A percentile compares a stretch with the other conserved stretches of the same genome.
phyloP scores from a whole-genome alignment of 2,888 invertebrate species.

The Elaeidobius kamerunicus region DNA sequence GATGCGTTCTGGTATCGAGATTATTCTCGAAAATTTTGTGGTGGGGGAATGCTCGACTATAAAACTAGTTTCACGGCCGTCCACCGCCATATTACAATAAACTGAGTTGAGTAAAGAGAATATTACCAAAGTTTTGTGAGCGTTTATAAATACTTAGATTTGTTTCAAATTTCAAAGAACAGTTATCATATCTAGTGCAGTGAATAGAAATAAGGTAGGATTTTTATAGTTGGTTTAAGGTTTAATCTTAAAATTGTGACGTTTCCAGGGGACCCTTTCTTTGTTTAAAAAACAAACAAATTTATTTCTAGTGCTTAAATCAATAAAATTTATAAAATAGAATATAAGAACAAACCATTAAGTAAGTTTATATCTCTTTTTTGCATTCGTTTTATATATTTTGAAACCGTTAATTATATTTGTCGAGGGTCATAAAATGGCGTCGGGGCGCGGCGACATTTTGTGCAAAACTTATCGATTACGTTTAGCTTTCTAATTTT shows the following conservation, averaged over 20 bases:
- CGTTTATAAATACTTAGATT: background rate
- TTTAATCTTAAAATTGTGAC: background rate
- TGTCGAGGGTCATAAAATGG: conserved; percentile 23
- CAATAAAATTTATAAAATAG: conserved; percentile 6
- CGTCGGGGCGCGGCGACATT: conserved; percentile 14
- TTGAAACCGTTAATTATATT: background rate
- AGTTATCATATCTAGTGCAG: background rate
- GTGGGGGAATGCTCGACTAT: conserved; percentile 37
- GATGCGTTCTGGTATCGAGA: conserved; percentile 10
- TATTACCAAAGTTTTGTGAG: background rate
- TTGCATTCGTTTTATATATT: background rate
- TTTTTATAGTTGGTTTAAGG: background rate
- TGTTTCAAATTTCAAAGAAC: background rate
- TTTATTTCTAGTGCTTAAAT: conserved; percentile 25
- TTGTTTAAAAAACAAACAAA: conserved; percentile 33
- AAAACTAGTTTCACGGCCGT: conserved; percentile 31
- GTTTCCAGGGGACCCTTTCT: conserved; percentile 25
- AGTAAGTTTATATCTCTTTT: conserved; percentile 3
- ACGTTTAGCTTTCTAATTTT: no score
- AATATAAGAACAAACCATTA: conserved; percentile 2
- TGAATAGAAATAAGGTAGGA: conserved; percentile 9
- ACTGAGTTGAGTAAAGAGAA: background rate
- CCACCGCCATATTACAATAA: conserved; percentile 4
- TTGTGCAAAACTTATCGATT: no score
- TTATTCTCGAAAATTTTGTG: conserved; percentile 32